Conservation (phyloP, 2,797 vertebrate genomes). For the Acanthurus leucopareius region DNA sequence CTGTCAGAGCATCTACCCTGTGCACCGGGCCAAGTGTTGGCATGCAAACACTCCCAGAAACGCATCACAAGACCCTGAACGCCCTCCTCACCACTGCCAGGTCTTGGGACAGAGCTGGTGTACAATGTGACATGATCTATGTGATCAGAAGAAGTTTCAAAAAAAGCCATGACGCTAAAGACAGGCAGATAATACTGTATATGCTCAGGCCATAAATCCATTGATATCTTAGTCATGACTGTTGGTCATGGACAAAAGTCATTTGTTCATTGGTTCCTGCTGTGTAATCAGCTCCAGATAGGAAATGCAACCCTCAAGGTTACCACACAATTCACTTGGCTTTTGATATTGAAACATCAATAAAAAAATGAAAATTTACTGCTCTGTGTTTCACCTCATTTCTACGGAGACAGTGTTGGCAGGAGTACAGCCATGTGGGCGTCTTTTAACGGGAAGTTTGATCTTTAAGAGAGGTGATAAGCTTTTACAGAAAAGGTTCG, state of each 20-base stretch:
- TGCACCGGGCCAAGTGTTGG: slow-evolving; percentile 58
- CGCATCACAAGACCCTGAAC: slow-evolving; percentile 74
- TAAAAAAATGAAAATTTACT: slow-evolving; percentile 41
- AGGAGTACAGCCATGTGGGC: neutral
- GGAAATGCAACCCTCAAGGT: slow-evolving; percentile 9
- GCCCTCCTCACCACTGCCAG: slow-evolving; percentile 11
- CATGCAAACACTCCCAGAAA: slow-evolving; percentile 71
- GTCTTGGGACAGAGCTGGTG: slow-evolving; percentile 9
- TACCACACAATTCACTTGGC: neutral
- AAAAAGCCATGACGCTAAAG: neutral
- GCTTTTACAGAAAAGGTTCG: neutral
- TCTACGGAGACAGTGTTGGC: slow-evolving; percentile 23
- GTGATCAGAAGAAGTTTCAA: neutral
- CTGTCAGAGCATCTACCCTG: slow-evolving; percentile 45
- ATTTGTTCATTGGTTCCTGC: neutral
- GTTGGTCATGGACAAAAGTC: neutral
- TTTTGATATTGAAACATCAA: slow-evolving; percentile 42
- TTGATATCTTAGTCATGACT: neutral
- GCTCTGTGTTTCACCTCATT: slow-evolving; percentile 25
- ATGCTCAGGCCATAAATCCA: neutral
- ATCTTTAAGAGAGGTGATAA: neutral
- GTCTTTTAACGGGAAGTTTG: slow-evolving; percentile 17
- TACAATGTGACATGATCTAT: slow-evolving; percentile 20
- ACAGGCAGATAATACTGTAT: neutral
- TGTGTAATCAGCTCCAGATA: neutral